Evolutionary conservation across 1,140 invertebrate genomes (phyloP), one percentile per base, ranked within the genome.

Genomic region (Zaprionus kolodkinae): DNA sequence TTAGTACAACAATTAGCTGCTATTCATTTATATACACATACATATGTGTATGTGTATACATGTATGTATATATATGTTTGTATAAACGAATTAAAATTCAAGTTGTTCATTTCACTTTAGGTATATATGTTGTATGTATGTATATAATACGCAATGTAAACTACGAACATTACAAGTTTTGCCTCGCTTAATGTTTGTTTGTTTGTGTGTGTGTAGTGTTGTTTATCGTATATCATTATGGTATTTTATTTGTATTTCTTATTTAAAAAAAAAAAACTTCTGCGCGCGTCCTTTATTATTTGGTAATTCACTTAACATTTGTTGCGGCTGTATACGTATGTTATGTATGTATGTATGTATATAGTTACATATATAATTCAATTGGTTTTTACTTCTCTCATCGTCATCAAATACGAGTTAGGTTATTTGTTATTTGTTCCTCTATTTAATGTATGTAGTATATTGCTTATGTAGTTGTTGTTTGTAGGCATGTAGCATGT

Each of bases 21-120:
- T 81, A 81, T 79, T 74, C 10, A 59, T 63, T 45, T 45, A 56
- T 71, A 45, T 55, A 25, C 55, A 48, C 74, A 67, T 69, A 50
- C 62, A 33, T 68, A 25, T 71, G 35, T 57, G 38, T 48, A 5
- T 21, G 7, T 50, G 21, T 25, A 50, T 25, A 50, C 25, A 3
- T 25, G 5, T 25, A 10, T 66, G 25, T 65, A 38, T 63, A 57
- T 78, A 43, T 86, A 35, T 57, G 52, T 73, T 73, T 88, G 70
- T 87, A 83, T 88, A 87, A 83, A 88, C 84, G 84, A 88, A 79
- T 87, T 87, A 74, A 83, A 87, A 84, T 83, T 87, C 77, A 88
- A 80, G 62, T 81, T 78, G 38, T 71, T 78, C 57, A 15, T 45
- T 65, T 69, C 40, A 48, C 48, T 25, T 63, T 65, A 71, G 50